A percentile compares a stretch with the other conserved stretches of the same genome.
Evolutionary conservation across 2,797 vertebrate genomes (phyloP).

Genomic region (Anisognathus igniventris): DNA sequence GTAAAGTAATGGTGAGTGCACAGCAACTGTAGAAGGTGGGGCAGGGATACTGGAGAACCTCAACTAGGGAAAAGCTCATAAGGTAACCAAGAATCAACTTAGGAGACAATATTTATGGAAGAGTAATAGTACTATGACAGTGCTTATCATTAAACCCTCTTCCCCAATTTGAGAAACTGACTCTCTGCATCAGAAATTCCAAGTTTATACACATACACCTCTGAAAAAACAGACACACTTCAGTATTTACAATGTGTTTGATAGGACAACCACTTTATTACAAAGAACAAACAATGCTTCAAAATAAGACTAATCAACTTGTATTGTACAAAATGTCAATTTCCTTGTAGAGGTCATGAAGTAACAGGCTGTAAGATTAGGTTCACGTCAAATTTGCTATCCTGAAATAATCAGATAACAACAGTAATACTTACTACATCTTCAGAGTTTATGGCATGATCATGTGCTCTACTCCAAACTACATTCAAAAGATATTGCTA

Average conservation of each 20-base stretch:
- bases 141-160: not conserved
- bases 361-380: conserved; percentile 60
- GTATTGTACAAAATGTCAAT: conserved; percentile 64
- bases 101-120: not conserved
- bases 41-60: not conserved
- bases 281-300: conserved; percentile 62
- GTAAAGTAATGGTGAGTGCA: not conserved
- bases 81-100: not conserved
- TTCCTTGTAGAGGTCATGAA: conserved; percentile 54
- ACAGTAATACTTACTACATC: conserved; percentile 34
- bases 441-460: conserved; percentile 56
- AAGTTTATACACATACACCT: accelerated
- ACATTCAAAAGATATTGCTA: conserved; percentile 66
- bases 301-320: conserved; percentile 47
- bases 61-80: not conserved
- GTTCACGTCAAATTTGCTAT: conserved; percentile 46
- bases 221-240: not conserved
- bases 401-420: conserved; percentile 51
- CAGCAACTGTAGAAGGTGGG: not conserved
- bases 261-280: conserved; percentile 72
- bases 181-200: not conserved
- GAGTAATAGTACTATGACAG: not conserved
- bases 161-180: not conserved
- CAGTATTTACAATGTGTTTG: not conserved
- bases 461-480: conserved; percentile 61